Percentiles rank a stretch among this genome's conserved stretches.
These are phyloP conservation scores for Notodonta ziczac DNA, from an alignment of 2,888 invertebrate species.

Conservation along the genomic window DNA sequence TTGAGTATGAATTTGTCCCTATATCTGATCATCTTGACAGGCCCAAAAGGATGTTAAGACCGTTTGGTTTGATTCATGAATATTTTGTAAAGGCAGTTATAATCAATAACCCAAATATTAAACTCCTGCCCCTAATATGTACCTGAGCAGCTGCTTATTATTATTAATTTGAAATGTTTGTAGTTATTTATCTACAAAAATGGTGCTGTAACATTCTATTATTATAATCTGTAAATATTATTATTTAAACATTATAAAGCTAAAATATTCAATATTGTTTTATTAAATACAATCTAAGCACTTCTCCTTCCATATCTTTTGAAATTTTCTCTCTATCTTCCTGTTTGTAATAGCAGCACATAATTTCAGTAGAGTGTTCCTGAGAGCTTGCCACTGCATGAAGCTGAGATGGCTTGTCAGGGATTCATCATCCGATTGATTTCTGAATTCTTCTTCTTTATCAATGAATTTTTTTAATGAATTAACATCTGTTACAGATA, in stretches of 20 bases:
- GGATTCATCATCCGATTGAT: slow-evolving; percentile 53
- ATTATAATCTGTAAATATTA: slow-evolving; percentile 52
- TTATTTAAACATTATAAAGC: slow-evolving; percentile 47
- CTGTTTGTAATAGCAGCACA: slow-evolving; percentile 50
- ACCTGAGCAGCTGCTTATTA: slow-evolving; percentile 56
- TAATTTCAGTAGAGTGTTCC: slow-evolving; percentile 62
- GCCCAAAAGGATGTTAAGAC: neutral
- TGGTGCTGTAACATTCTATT: slow-evolving; percentile 65
- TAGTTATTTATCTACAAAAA: slow-evolving; percentile 55
- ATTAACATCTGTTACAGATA: slow-evolving; percentile 54
- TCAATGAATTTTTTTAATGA: slow-evolving; percentile 61
- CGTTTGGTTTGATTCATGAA: neutral
- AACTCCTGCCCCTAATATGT: slow-evolving; percentile 43
- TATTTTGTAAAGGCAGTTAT: slow-evolving; percentile 8
- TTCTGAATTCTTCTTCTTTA: slow-evolving; percentile 66
- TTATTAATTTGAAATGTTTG: slow-evolving; percentile 36
- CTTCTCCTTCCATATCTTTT: slow-evolving; percentile 75
- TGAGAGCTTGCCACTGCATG: slow-evolving; percentile 83
- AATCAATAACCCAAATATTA: slow-evolving; percentile 28
- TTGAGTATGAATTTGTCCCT: too few species aligned
- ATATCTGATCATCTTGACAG: too few species aligned
- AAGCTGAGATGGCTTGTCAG: slow-evolving; percentile 76
- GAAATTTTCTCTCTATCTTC: slow-evolving; percentile 68
- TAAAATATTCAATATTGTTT: slow-evolving; percentile 53
- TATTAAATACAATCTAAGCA: slow-evolving; percentile 65